These are phyloP conservation scores for Bufo gargarizans DNA, from an alignment of 2,113 vertebrate genomes.

Conservation along the genomic window DNA sequence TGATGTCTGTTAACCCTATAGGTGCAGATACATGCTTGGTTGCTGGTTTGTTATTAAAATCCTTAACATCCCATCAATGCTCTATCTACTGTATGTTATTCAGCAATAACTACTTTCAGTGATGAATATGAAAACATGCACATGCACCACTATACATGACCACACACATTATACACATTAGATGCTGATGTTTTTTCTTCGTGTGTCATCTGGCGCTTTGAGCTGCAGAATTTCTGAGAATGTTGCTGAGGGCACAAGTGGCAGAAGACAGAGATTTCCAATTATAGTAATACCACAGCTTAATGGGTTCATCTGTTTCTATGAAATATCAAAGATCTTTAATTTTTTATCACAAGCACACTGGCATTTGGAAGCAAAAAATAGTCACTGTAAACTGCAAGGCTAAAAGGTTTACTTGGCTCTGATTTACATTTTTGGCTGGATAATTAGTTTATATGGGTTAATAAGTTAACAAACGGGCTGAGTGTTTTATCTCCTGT, in stretches of 20 bases:
- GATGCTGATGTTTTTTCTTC: not conserved
- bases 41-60: too few species aligned
- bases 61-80: not conserved
- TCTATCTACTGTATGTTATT: not conserved
- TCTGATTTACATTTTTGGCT: constrained; percentile 65
- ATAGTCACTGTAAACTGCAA: constrained; percentile 60
- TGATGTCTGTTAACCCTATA: too few species aligned
- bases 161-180: not conserved
- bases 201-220: constrained; percentile 35
- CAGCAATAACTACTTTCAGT: not conserved
- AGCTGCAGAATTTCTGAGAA: constrained; percentile 45
- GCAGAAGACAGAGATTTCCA: constrained; percentile 67
- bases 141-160: not conserved
- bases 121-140: not conserved
- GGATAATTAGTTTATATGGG: constrained; percentile 70
- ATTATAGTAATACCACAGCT: constrained; percentile 59
- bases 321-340: constrained; percentile 62
- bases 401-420: constrained; percentile 62
- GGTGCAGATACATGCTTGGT: too few species aligned
- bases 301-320: constrained; percentile 63
- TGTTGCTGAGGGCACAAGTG: constrained; percentile 62
- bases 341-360: constrained; percentile 61
- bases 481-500: constrained; percentile 67
- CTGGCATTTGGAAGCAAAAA: constrained; percentile 60
- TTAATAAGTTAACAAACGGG: constrained; percentile 70